Evolutionary conservation across 1,140 invertebrate species (phyloP).

Genomic region (Philopotamus ludificatus): DNA sequence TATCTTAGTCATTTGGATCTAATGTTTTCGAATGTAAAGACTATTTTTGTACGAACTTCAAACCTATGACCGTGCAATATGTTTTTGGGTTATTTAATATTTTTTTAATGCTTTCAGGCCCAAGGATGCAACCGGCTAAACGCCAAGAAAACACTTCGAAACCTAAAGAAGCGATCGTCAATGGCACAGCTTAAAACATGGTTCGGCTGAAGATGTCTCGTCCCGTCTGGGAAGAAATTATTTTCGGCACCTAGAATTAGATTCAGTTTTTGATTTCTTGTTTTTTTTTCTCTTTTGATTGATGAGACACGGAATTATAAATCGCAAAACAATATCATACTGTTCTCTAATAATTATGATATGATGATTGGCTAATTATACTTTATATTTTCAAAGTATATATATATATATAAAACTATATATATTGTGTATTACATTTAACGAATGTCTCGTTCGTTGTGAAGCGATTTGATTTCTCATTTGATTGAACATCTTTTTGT

Average conservation of each 20-base stretch:
- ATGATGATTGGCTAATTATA: conserved; percentile 4
- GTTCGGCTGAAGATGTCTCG: conserved; percentile 14
- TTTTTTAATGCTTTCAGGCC: conserved; percentile 23
- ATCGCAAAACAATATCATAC: background rate
- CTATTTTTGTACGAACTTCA: no score
- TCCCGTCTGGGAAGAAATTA: conserved; percentile 25
- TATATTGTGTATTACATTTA: no score
- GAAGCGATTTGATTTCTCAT: background rate
- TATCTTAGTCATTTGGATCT: no score
- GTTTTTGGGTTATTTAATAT: background rate
- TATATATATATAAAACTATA: no score
- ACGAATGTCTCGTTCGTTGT: conserved; percentile 6
- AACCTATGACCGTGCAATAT: no score
- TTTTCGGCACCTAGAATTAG: conserved; percentile 36
- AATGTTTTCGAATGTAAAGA: no score
- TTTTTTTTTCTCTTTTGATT: conserved; percentile 17
- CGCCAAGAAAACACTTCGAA: conserved; percentile 52
- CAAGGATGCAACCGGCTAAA: conserved; percentile 41
- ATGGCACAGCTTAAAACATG: conserved; percentile 52
- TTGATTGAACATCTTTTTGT: conserved; percentile 1
- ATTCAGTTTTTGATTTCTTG: conserved; percentile 33
- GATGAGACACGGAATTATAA: conserved; percentile 14
- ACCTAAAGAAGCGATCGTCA: conserved; percentile 62
- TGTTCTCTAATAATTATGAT: background rate
- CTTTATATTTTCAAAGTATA: conserved; percentile 13